Evolutionary conservation across 2,888 invertebrate genomes (phyloP).

Genomic region (Ophion obscuratus): DNA sequence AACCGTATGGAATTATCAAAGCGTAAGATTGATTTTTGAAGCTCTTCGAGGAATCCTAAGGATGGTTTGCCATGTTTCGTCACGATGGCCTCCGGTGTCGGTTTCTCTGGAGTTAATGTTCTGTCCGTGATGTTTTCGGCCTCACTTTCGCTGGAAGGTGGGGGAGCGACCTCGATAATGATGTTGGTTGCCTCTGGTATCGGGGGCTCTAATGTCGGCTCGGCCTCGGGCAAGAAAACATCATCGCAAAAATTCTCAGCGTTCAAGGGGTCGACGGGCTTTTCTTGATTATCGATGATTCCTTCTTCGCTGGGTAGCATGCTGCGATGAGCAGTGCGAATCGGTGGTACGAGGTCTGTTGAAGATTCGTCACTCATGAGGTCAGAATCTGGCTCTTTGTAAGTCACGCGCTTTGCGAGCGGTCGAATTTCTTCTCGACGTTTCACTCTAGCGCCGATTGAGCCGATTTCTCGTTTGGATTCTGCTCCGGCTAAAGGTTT

Average conservation of each 20-base stretch:
- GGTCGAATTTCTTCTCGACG: too few species aligned
- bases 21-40: too few species aligned
- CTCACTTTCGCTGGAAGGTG: background rate
- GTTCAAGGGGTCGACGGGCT: background rate
- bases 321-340: background rate
- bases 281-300: background rate
- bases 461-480: too few species aligned
- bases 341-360: too few species aligned
- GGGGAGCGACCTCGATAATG: background rate
- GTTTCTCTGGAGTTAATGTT: background rate
- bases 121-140: background rate
- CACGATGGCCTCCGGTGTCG: background rate
- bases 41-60: background rate
- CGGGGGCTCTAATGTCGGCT: background rate
- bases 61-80: background rate
- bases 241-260: background rate
- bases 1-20: too few species aligned
- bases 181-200: background rate
- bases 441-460: too few species aligned
- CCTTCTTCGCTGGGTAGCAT: background rate
- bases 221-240: background rate
- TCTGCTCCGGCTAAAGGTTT: too few species aligned
- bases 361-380: too few species aligned
- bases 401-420: too few species aligned
- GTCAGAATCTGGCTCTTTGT: too few species aligned